Percentiles rank a stretch among this genome's conserved stretches.
Conservation (phyloP, 2,113 vertebrate species). For the Salvelinus alpinus region DNA sequence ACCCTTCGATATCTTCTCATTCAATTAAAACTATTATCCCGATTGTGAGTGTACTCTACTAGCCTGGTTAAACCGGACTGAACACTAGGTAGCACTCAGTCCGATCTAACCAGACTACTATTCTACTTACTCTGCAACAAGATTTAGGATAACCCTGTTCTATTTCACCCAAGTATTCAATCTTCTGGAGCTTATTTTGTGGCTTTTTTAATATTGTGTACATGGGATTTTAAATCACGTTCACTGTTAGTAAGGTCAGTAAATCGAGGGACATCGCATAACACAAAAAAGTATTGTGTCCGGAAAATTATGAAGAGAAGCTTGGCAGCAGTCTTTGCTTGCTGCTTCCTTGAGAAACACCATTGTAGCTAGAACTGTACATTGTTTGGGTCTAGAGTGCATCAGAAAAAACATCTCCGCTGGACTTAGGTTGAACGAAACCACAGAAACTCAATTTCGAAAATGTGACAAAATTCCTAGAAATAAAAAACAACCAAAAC, state of each 20-base stretch:
- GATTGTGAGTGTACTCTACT: not conserved
- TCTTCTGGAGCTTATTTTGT: not conserved
- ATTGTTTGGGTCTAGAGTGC: not conserved
- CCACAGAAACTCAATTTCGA: no score
- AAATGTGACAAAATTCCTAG: no score
- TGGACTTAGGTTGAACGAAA: not conserved
- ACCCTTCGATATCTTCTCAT: not conserved
- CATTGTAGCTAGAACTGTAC: not conserved
- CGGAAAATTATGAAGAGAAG: not conserved
- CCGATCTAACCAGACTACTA: not conserved
- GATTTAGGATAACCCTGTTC: not conserved
- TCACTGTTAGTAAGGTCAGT: not conserved
- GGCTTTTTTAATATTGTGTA: not conserved
- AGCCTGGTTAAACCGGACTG: no score
- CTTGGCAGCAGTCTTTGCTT: not conserved
- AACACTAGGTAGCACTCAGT: not conserved
- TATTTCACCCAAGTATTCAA: not conserved
- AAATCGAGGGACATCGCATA: not conserved
- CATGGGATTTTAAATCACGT: not conserved
- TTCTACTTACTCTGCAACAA: not conserved
- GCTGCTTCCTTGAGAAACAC: not conserved
- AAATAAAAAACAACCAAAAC: not conserved
- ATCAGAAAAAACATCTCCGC: not conserved
- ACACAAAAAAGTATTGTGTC: not conserved
- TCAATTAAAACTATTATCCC: not conserved